Conservation (phyloP, 2,888 invertebrate species). For the Sinhomidia bicolor region DNA sequence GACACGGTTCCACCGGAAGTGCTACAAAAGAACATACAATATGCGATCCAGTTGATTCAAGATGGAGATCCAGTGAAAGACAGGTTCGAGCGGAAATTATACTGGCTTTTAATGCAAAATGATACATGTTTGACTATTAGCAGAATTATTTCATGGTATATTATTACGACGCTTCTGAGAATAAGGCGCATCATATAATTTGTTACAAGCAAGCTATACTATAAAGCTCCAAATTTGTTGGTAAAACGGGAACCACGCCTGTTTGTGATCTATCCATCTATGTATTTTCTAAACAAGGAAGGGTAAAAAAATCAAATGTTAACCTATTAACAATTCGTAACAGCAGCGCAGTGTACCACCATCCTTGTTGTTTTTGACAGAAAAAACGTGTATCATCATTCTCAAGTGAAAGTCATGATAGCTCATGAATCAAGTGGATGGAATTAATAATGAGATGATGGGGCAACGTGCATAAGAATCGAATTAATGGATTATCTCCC, state of each 20-base stretch:
- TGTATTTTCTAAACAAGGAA: background rate
- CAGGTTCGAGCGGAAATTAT: constrained; percentile 76
- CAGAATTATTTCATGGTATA: no score
- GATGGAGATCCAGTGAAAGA: constrained; percentile 76
- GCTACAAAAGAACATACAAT: constrained; percentile 95
- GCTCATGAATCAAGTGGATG: background rate
- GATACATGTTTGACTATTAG: no score
- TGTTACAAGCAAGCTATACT: no score
- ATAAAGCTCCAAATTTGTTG: background rate
- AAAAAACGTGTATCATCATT: background rate
- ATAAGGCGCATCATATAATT: no score
- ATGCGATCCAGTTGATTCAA: constrained; percentile 84
- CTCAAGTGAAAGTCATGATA: background rate
- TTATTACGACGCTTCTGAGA: no score
- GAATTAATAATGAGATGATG: constrained; percentile 2
- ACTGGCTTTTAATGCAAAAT: constrained; percentile 5
- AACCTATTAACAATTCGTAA: constrained; percentile 31
- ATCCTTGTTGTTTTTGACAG: background rate
- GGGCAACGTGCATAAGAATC: constrained; percentile 21
- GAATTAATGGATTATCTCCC: background rate
- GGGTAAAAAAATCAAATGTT: background rate
- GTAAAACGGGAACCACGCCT: constrained; percentile 37
- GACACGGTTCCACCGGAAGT: constrained; percentile 95
- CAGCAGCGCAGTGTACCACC: background rate
- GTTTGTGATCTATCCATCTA: constrained; percentile 6